phyloP scores from a whole-genome alignment of 2,113 vertebrate genomes.

The Muntiacus reevesi region DNA sequence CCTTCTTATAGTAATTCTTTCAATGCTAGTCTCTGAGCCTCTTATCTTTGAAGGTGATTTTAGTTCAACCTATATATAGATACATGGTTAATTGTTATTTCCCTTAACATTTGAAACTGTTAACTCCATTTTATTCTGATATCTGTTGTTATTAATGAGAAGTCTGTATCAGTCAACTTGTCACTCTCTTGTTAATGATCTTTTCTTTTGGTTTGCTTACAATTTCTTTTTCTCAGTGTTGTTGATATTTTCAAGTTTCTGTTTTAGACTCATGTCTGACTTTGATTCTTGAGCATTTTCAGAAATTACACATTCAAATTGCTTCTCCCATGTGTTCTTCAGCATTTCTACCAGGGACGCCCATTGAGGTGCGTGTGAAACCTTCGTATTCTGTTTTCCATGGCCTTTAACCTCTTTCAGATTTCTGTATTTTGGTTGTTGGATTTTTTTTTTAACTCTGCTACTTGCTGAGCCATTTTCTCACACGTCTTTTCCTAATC shows the following conservation, averaged over 20 bases:
- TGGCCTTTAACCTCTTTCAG: neutral
- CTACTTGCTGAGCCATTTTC: neutral
- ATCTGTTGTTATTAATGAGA: neutral
- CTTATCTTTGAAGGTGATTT: neutral
- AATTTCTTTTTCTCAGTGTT: neutral
- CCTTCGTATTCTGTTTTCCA: neutral
- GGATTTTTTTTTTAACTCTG: neutral
- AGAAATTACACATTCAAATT: neutral
- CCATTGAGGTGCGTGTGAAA: neutral
- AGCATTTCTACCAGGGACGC: neutral
- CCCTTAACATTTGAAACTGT: neutral
- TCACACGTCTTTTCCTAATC: neutral
- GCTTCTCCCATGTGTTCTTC: neutral
- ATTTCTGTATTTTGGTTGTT: neutral
- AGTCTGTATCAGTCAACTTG: neutral
- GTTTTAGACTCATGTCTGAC: neutral
- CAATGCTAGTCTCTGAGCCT: neutral
- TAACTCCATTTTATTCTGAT: neutral
- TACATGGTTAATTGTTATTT: constrained; percentile 12
- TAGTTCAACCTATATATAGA: neutral
- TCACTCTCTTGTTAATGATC: neutral
- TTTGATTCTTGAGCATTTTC: constrained; percentile 32
- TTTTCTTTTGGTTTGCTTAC: neutral
- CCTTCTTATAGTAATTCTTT: neutral
- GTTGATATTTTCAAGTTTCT: constrained; percentile 17